Base-by-base conservation (phyloP, 1,140 invertebrate genomes). In the Steinernema feltiae region DNA sequence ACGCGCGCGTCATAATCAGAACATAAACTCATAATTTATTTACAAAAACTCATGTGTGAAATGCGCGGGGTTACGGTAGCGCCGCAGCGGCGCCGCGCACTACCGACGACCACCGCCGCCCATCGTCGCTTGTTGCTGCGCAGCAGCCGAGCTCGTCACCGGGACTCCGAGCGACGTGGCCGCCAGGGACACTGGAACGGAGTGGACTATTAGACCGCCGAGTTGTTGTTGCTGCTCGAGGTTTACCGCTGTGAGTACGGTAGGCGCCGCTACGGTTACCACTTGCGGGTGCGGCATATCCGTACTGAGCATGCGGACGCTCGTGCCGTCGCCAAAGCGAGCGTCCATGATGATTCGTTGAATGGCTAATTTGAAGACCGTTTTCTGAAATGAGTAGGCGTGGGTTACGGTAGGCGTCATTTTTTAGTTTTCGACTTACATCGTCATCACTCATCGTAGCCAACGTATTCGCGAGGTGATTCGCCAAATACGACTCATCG, bases 341-440 rank as follows among this genome's bases (percentile, higher is more conserved):
- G 79, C 80, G 48, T 80, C 79, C 80, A 80, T 82, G 41, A 80
- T 32, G 69, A 80, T 80, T 30, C 80, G 32, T 72, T 81, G 79
- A 35, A 80, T 82, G 69, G 81, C 77, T 73, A 80, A 76, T 70
- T 80, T 80, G n/a, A 80, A 82, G 0, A 82, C 80, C 12, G 78
- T 76, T 79, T 80, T 80, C 79, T 80, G 24, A 31, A 80, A 77
- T 24, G 21, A 76, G n/a, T n/a, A n/a, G n/a, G n/a, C n/a, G n/a
- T n/a, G n/a, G n/a, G n/a, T n/a, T n/a, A n/a, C n/a, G n/a, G n/a
- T n/a, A n/a, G n/a, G n/a, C n/a, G n/a, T n/a, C n/a, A n/a, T n/a
- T n/a, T n/a, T n/a, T n/a, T n/a, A n/a, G n/a, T n/a, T n/a, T n/a
- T n/a, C n/a, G n/a, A n/a, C 32, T 79, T 78, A 82, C 79, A 46